A percentile compares a stretch with the other conserved stretches of the same genome.
Evolutionary conservation across 2,113 vertebrate species (phyloP).

Genomic region (Plotosus lineatus): DNA sequence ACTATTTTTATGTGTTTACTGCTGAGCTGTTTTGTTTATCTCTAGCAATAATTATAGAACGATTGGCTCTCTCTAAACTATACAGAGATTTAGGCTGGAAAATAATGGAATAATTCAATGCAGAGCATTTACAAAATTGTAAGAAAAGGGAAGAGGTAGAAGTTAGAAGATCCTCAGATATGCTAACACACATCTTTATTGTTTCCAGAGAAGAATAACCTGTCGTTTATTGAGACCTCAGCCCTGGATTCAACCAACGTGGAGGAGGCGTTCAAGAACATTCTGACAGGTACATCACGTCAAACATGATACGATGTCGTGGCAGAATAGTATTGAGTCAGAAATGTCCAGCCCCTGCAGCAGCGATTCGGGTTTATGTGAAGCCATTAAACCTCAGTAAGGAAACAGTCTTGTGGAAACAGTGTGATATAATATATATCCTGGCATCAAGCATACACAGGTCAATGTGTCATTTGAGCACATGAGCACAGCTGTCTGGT

Average conservation of each 20-base stretch:
- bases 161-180: background rate
- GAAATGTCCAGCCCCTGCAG: background rate
- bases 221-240: conserved; percentile 98
- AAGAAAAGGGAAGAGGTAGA: background rate
- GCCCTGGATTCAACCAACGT: conserved; percentile 98
- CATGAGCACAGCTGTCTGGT: background rate
- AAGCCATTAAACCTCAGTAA: conserved; percentile 13
- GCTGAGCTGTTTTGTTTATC: background rate
- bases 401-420: conserved; percentile 25
- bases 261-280: conserved; percentile 99
- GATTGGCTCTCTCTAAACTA: background rate
- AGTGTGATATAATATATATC: conserved; percentile 20
- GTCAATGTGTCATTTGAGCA: conserved; percentile 20
- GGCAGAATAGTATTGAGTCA: background rate
- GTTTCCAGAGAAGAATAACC: conserved; percentile 90
- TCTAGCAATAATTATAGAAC: background rate
- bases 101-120: background rate
- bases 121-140: background rate
- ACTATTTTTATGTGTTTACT: no score
- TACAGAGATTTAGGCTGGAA: background rate
- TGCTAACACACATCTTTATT: background rate
- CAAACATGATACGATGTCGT: background rate
- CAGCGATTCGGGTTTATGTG: conserved; percentile 32
- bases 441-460: background rate
- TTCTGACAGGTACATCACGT: conserved; percentile 86